phyloP scores from a whole-genome alignment of 2,797 vertebrate genomes.

The Platalea minor region DNA sequence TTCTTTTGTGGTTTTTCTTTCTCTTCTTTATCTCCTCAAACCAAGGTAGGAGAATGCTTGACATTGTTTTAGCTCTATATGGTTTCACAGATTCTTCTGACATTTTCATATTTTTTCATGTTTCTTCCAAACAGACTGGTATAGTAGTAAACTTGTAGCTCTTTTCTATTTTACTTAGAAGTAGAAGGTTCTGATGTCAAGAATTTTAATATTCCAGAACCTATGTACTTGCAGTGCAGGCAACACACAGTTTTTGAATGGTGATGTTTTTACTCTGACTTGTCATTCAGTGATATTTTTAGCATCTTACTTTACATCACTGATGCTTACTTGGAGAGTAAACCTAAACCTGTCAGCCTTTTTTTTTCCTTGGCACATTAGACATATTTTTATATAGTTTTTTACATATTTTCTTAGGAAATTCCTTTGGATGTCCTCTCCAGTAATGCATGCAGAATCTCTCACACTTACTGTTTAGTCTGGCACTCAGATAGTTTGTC shows the following conservation, averaged over 20 bases:
- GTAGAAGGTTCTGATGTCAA: background rate
- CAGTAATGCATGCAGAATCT: background rate
- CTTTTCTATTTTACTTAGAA: background rate
- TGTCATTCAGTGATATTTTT: background rate
- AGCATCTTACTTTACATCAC: background rate
- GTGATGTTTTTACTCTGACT: background rate
- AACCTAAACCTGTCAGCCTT: background rate
- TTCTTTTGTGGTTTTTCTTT: background rate
- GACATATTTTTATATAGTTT: background rate
- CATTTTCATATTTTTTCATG: fast-evolving
- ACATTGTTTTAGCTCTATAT: background rate
- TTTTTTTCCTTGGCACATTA: background rate
- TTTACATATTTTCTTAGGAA: background rate
- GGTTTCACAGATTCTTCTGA: background rate
- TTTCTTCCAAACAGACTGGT: background rate
- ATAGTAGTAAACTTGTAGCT: background rate
- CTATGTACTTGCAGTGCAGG: background rate
- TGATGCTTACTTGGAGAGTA: background rate
- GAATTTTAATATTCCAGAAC: background rate
- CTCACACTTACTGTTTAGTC: background rate
- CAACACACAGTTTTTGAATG: background rate
- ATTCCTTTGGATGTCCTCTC: background rate
- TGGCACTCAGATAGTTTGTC: background rate
- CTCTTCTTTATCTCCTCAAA: background rate
- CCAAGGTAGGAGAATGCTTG: background rate